These are phyloP conservation scores for Sericinus montela DNA, from an alignment of 2,888 invertebrate species.

Conservation along the genomic window DNA sequence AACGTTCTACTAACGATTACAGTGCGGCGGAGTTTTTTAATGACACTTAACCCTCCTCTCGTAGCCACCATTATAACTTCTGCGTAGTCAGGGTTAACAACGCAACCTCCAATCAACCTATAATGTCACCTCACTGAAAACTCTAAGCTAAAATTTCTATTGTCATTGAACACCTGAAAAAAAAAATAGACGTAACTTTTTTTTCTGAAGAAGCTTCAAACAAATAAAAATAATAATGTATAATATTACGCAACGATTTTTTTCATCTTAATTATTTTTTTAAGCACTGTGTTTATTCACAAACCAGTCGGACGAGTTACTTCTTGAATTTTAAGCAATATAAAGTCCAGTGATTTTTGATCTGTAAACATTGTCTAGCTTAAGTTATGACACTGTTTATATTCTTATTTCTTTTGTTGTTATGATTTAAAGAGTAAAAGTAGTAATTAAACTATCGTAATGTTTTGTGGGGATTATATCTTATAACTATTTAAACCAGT, in stretches of 20 bases:
- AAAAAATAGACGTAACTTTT: background rate
- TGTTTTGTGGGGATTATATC: too few species aligned
- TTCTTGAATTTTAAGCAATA: constrained; percentile 7
- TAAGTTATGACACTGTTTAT: background rate
- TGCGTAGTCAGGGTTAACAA: background rate
- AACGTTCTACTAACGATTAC: constrained; percentile 1
- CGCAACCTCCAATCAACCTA: constrained; percentile 1
- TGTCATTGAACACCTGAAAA: background rate
- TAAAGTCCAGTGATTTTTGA: constrained; percentile 2
- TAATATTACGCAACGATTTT: constrained; percentile 11
- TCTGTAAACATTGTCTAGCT: constrained; percentile 1
- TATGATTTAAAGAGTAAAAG: too few species aligned
- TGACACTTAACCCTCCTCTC: constrained; percentile 8
- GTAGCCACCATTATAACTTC: constrained; percentile 2
- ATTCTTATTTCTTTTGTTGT: too few species aligned
- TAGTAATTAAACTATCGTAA: too few species aligned
- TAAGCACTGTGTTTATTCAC: constrained; percentile 7
- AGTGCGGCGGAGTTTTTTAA: constrained; percentile 6
- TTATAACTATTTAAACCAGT: too few species aligned
- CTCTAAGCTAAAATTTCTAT: background rate
- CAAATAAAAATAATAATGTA: background rate
- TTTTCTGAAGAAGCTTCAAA: background rate
- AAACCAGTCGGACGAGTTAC: constrained; percentile 14
- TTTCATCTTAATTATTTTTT: constrained; percentile 16
- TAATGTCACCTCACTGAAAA: background rate